These are phyloP conservation scores for Ptychoptera contaminata DNA, from an alignment of 2,888 invertebrate genomes.

Conservation along the genomic window DNA sequence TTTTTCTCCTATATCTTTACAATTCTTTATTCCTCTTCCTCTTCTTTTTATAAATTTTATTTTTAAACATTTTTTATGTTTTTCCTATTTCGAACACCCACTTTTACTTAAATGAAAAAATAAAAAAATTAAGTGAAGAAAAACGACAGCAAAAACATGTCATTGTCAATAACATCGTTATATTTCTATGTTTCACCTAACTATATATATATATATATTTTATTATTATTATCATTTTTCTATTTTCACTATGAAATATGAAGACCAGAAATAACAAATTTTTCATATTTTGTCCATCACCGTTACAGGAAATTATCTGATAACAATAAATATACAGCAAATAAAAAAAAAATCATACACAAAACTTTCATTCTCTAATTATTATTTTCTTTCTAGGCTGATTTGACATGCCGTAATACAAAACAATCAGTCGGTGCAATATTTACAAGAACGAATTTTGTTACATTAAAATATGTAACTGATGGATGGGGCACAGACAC, in stretches of 20 bases:
- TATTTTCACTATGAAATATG: too few species aligned
- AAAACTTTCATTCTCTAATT: constrained; percentile 1
- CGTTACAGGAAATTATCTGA: too few species aligned
- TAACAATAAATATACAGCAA: too few species aligned
- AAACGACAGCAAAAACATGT: not conserved
- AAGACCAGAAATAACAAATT: too few species aligned
- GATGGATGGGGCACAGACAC: constrained; percentile 85
- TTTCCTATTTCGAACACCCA: not conserved
- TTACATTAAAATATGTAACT: constrained; percentile 84
- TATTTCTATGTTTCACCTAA: too few species aligned
- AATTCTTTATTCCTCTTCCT: not conserved
- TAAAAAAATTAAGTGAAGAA: not conserved
- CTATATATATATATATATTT: too few species aligned
- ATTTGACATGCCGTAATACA: constrained; percentile 82
- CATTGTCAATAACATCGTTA: not conserved
- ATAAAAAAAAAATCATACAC: too few species aligned
- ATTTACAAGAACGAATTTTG: constrained; percentile 84
- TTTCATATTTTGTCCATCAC: too few species aligned
- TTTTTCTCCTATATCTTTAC: not conserved
- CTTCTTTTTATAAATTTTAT: not conserved
- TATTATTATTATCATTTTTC: too few species aligned
- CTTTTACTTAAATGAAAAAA: not conserved
- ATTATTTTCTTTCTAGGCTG: constrained; percentile 47
- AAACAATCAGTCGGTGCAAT: constrained; percentile 75
- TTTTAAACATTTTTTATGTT: not conserved